phyloP scores from a whole-genome alignment of 2,797 vertebrate genomes.

The Epinephelus coioides region DNA sequence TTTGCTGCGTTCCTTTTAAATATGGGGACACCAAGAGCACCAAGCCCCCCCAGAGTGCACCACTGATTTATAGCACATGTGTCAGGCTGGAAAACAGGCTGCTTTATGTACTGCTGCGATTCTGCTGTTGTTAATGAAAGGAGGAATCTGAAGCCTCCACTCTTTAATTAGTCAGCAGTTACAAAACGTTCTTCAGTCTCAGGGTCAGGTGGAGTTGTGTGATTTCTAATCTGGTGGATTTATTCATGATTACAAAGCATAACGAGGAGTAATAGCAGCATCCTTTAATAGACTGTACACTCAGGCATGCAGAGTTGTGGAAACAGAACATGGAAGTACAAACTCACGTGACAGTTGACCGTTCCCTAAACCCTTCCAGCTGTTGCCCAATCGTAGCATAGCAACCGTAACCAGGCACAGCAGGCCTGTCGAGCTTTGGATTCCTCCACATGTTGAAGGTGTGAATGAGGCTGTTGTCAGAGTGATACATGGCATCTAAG shows the following conservation, averaged over 20 bases:
- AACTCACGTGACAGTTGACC: background rate
- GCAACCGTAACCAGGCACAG: no score
- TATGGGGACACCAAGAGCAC: no score
- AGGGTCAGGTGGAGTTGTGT: background rate
- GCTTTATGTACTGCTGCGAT: background rate
- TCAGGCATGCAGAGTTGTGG: background rate
- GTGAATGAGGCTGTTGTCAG: no score
- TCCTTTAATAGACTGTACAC: background rate
- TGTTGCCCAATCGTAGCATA: no score
- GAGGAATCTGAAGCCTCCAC: slow-evolving; percentile 13
- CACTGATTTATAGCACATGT: no score
- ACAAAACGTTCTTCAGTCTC: background rate
- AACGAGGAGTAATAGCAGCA: background rate
- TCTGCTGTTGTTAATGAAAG: slow-evolving; percentile 24
- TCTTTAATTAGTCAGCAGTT: slow-evolving; percentile 33
- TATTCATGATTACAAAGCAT: slow-evolving; percentile 10
- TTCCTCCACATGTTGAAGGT: no score
- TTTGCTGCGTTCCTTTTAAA: no score
- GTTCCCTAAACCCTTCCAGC: background rate
- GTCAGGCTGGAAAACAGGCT: no score
- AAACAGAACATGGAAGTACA: slow-evolving; percentile 1
- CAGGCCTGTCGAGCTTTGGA: no score
- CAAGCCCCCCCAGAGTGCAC: no score
- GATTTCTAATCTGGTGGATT: slow-evolving; percentile 5
- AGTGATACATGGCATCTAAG: no score